A percentile compares a stretch with the other conserved stretches of the same genome.
Evolutionary conservation across 2,888 invertebrate genomes (phyloP).

Genomic region (Idaea biselata): DNA sequence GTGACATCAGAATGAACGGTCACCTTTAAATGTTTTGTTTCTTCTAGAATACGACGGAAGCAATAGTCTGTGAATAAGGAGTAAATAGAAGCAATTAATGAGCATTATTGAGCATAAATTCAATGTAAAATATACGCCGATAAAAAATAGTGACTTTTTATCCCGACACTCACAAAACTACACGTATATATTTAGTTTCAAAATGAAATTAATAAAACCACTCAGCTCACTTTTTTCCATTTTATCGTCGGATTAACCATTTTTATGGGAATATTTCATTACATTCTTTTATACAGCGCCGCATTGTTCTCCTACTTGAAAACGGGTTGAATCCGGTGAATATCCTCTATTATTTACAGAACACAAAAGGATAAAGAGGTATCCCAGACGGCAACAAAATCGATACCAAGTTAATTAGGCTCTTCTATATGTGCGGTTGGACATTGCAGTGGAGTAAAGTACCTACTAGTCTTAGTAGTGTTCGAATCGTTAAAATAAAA

Average conservation of each 20-base stretch:
- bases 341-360: constrained; percentile 24
- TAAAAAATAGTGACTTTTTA: too few relatives aligned
- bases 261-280: background rate
- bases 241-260: background rate
- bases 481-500: background rate
- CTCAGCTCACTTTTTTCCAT: background rate
- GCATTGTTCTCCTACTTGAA: background rate
- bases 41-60: too few relatives aligned
- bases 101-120: too few relatives aligned
- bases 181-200: background rate
- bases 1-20: too few relatives aligned
- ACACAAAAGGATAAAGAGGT: constrained; percentile 26
- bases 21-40: too few relatives aligned
- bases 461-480: background rate
- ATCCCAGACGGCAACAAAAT: constrained; percentile 40
- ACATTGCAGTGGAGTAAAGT: constrained; percentile 23
- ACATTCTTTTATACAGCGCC: background rate
- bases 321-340: background rate
- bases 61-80: too few relatives aligned
- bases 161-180: background rate
- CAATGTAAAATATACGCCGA: too few relatives aligned
- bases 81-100: too few relatives aligned
- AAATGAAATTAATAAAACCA: background rate
- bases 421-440: constrained; percentile 51
- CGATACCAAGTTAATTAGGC: constrained; percentile 54